phyloP scores from a whole-genome alignment of 2,797 vertebrate species.

The Diplodus sargus region DNA sequence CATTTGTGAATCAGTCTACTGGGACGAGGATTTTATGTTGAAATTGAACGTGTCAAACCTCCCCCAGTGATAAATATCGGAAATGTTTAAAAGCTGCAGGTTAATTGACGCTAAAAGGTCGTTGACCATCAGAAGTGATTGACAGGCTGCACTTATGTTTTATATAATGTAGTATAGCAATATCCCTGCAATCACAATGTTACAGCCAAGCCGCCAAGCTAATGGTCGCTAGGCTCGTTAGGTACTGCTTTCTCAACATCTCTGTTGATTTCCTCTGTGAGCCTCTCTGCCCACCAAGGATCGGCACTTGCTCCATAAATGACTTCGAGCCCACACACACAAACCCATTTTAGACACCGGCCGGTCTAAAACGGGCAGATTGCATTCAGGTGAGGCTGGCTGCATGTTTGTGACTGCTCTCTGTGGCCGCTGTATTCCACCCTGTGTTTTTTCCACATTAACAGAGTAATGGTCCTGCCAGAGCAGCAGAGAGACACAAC shows the following conservation, averaged over 20 bases:
- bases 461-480: constrained; percentile 31
- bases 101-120: constrained; percentile 1
- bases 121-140: constrained; percentile 14
- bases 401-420: constrained; percentile 30
- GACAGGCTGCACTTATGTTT: neutral
- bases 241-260: constrained; percentile 7
- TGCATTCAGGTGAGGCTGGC: constrained; percentile 38
- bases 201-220: neutral
- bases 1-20: neutral
- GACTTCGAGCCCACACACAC: constrained; percentile 1
- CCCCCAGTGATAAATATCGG: neutral
- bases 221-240: neutral
- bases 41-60: neutral
- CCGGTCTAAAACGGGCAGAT: constrained; percentile 42
- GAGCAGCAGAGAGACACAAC: constrained; percentile 18
- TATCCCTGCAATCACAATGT: constrained; percentile 1
- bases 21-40: neutral
- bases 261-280: neutral
- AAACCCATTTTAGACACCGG: constrained; percentile 19
- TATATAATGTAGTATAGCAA: neutral
- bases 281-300: neutral
- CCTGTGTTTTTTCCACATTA: constrained; percentile 66
- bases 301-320: constrained; percentile 14
- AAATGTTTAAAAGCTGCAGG: neutral
- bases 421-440: constrained; percentile 28